Evolutionary conservation across 2,888 invertebrate genomes (phyloP).

Genomic region (Oligia latruncula): DNA sequence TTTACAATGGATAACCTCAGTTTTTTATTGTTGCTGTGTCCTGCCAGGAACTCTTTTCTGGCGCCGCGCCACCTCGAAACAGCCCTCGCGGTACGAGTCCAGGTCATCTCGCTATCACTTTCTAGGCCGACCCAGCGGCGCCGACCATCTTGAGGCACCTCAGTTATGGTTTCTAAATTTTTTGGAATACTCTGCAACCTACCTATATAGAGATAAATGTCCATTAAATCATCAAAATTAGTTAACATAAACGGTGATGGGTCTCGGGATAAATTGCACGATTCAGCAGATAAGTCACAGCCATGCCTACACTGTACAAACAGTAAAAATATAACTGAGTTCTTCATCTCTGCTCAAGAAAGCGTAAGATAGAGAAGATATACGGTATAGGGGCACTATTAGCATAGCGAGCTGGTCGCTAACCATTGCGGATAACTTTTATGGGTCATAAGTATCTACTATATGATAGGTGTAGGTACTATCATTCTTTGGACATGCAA

Average conservation of each 20-base stretch:
- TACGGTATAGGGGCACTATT: not conserved
- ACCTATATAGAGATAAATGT: not conserved
- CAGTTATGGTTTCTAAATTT: not conserved
- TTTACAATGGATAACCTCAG: not conserved
- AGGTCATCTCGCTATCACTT: not conserved
- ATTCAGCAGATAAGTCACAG: not conserved
- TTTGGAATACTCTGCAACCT: not conserved
- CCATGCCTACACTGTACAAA: not conserved
- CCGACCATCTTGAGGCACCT: not conserved
- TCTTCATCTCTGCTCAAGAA: slow-evolving; percentile 28
- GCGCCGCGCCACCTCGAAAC: not conserved
- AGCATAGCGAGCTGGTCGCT: slow-evolving; percentile 1
- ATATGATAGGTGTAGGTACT: not conserved
- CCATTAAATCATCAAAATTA: not conserved
- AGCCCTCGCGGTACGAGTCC: not conserved
- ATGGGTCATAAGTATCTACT: not conserved
- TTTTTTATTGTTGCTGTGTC: not conserved
- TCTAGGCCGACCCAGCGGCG: not conserved
- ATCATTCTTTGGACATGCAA: not conserved
- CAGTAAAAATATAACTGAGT: slow-evolving; percentile 23
- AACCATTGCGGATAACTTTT: not conserved
- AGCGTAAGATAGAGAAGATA: slow-evolving; percentile 24
- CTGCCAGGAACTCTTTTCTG: not conserved
- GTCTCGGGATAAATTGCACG: not conserved
- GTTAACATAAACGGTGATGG: not conserved